A percentile compares a stretch with the other conserved stretches of the same genome.
These are phyloP conservation scores for Onychomys torridus DNA, from an alignment of 2,797 vertebrate genomes.

Conservation along the genomic window DNA sequence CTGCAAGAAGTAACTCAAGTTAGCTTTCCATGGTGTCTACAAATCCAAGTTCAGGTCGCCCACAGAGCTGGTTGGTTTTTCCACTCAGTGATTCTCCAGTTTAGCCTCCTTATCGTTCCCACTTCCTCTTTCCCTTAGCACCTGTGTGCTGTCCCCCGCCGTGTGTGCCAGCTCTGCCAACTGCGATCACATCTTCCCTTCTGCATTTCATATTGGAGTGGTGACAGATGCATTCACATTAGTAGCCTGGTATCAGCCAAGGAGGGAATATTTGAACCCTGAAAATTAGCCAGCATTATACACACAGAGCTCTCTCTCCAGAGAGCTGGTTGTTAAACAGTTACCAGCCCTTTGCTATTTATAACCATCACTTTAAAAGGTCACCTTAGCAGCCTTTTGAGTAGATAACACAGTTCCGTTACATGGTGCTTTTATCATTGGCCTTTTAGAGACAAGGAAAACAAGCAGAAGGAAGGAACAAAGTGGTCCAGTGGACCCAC, in stretches of 20 bases:
- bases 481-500: not conserved
- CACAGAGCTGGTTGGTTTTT: not conserved
- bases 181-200: not conserved
- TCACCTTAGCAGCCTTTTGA: not conserved
- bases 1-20: not conserved
- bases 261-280: not conserved
- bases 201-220: not conserved
- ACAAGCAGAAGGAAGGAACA: not conserved
- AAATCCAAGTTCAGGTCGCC: not conserved
- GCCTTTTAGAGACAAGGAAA: conserved; percentile 12
- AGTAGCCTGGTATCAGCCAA: not conserved
- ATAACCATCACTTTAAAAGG: conserved; percentile 24
- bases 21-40: not conserved
- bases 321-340: conserved; percentile 24
- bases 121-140: not conserved
- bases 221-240: no score
- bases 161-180: not conserved
- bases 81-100: not conserved
- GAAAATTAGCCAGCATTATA: conserved; percentile 22
- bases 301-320: not conserved
- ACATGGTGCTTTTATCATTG: not conserved
- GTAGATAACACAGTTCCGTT: not conserved
- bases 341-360: not conserved
- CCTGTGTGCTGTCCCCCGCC: not conserved
- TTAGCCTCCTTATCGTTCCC: not conserved